These are phyloP conservation scores for Cryptoblepharus egeriae DNA, from an alignment of 2,797 vertebrate genomes.

Conservation along the genomic window DNA sequence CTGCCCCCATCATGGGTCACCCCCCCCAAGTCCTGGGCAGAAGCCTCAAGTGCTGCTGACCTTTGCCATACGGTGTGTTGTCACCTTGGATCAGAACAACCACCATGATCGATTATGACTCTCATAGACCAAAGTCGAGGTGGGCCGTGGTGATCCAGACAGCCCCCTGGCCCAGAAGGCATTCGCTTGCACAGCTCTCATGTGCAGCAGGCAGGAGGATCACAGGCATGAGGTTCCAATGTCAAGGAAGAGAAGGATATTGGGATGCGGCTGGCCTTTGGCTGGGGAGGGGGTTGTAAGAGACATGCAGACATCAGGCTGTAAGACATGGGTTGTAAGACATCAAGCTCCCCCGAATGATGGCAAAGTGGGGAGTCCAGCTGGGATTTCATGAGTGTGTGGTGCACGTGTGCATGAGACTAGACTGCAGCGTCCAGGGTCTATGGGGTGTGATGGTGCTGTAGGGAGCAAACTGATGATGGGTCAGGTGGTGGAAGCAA, in stretches of 20 bases:
- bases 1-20: neutral
- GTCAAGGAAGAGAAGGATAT: constrained; percentile 1
- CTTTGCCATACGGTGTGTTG: constrained; percentile 15
- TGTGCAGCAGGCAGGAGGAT: neutral
- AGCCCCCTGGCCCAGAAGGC: neutral
- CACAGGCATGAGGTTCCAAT: neutral
- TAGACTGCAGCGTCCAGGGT: too few relatives aligned
- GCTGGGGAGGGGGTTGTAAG: too few relatives aligned
- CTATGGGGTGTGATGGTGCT: too few relatives aligned
- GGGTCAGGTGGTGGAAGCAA: too few relatives aligned
- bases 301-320: too few relatives aligned
- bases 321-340: too few relatives aligned
- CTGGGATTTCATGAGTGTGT: too few relatives aligned
- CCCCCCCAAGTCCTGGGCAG: fast-evolving
- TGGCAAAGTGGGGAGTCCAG: too few relatives aligned
- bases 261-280: neutral
- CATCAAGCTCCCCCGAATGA: too few relatives aligned
- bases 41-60: neutral
- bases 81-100: constrained; percentile 4
- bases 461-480: too few relatives aligned
- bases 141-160: neutral
- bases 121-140: neutral
- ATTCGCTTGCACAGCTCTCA: neutral
- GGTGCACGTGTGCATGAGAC: too few relatives aligned
- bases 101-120: neutral